Conservation (phyloP, 2,888 invertebrate genomes). For the Bibio marci region DNA sequence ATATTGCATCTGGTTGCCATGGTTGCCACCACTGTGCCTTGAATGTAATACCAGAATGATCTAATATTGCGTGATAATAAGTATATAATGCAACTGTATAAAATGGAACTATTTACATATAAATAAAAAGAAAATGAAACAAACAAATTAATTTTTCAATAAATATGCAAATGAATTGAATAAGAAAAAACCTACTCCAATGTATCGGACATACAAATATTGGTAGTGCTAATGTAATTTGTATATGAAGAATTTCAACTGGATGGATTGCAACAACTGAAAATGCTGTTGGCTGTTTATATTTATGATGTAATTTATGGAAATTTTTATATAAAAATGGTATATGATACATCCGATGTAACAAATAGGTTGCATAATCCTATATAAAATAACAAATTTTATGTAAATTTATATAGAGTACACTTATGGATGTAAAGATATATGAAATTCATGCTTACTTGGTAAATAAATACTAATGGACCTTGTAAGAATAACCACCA, state of each 20-base stretch:
- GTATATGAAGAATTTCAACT: constrained; percentile 45
- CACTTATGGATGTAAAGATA: no score
- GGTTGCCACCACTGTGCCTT: constrained; percentile 60
- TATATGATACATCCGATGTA: constrained; percentile 48
- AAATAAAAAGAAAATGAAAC: constrained; percentile 7
- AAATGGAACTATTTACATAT: constrained; percentile 26
- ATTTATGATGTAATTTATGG: constrained; percentile 59
- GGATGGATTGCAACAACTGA: constrained; percentile 61
- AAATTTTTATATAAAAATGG: constrained; percentile 51
- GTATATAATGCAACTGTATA: constrained; percentile 34
- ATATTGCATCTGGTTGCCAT: constrained; percentile 55
- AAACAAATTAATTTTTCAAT: constrained; percentile 3
- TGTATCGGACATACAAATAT: constrained; percentile 46
- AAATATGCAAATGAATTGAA: not conserved
- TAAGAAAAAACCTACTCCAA: constrained; percentile 36
- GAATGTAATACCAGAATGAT: constrained; percentile 59
- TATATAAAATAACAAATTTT: constrained; percentile 16
- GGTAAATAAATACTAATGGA: constrained; percentile 43
- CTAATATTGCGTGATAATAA: constrained; percentile 57
- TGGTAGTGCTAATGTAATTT: constrained; percentile 40
- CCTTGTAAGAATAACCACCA: constrained; percentile 47
- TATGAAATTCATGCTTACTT: no score
- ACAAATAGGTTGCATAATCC: constrained; percentile 48
- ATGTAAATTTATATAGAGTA: no score
- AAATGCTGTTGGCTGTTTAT: constrained; percentile 59